Percentiles rank a stretch among this genome's conserved stretches.
phyloP scores from a whole-genome alignment of 2,113 vertebrate species.

The Eidolon helvum region DNA sequence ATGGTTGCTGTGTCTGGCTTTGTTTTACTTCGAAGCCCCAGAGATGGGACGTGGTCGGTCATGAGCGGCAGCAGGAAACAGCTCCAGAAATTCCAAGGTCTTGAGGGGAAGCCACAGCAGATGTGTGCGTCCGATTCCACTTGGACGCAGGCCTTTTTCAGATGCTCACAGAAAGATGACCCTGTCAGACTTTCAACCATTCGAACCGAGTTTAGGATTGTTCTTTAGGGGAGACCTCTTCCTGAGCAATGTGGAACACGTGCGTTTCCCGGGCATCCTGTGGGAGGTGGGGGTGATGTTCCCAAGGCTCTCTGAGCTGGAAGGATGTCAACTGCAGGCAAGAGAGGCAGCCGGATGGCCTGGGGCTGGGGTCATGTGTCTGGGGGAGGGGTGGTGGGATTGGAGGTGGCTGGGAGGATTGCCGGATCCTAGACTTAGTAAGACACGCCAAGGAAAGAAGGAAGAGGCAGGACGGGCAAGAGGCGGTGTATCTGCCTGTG shows the following conservation, averaged over 20 bases:
- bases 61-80: slow-evolving; percentile 31
- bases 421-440: background rate
- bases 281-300: accelerated
- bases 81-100: slow-evolving; percentile 64
- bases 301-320: background rate
- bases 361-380: no score
- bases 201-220: slow-evolving; percentile 68
- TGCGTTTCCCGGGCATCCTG: slow-evolving; percentile 31
- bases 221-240: slow-evolving; percentile 23
- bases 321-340: background rate
- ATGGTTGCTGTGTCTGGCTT: background rate
- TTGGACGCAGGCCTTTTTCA: slow-evolving; percentile 59
- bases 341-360: background rate
- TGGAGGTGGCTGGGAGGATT: background rate
- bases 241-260: background rate
- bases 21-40: background rate
- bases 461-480: background rate
- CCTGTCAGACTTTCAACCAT: slow-evolving; percentile 66
- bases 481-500: background rate
- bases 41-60: slow-evolving; percentile 11
- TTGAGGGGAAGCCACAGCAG: slow-evolving; percentile 71
- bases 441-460: background rate
- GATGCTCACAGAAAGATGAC: slow-evolving; percentile 75
- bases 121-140: slow-evolving; percentile 64
- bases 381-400: no score